Evolutionary conservation across 2,888 invertebrate species (phyloP).

Genomic region (Frankliniella fusca): DNA sequence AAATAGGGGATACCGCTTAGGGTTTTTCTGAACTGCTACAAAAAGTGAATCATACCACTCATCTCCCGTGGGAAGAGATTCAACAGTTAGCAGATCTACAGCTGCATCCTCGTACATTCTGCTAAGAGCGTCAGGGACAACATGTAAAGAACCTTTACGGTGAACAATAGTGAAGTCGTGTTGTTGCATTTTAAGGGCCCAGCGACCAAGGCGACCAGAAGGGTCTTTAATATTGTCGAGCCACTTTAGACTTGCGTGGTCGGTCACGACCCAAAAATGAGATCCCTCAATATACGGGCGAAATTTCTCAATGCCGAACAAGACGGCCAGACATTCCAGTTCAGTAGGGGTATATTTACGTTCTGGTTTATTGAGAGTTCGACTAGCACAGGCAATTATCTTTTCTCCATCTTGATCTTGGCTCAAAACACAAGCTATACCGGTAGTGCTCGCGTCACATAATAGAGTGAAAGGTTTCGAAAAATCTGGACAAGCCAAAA

Average conservation of each 20-base stretch:
- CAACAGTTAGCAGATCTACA: conserved; percentile 20
- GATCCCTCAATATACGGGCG: conserved; percentile 31
- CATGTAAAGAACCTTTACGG: conserved; percentile 40
- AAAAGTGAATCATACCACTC: background rate
- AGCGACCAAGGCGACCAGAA: too few species aligned
- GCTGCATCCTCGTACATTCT: conserved; percentile 34
- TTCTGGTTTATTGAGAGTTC: conserved; percentile 27
- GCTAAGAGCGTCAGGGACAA: conserved; percentile 43
- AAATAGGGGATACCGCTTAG: conserved; percentile 35
- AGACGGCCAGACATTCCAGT: too few species aligned
- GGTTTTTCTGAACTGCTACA: background rate
- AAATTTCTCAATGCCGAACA: too few species aligned
- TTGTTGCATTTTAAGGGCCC: conserved; percentile 41
- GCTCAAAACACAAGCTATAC: conserved; percentile 38
- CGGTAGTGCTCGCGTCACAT: conserved; percentile 39
- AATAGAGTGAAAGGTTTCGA: background rate
- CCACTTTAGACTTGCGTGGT: conserved; percentile 22
- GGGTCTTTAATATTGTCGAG: too few species aligned
- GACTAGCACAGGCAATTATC: too few species aligned
- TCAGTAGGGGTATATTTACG: conserved; percentile 10
- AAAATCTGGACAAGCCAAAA: background rate
- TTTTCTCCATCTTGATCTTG: conserved; percentile 23
- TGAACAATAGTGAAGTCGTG: too few species aligned
- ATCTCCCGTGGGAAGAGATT: background rate
- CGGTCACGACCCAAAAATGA: conserved; percentile 28